Base-by-base conservation (phyloP, 2,113 vertebrate genomes). In the Eupsittula cactorum region DNA sequence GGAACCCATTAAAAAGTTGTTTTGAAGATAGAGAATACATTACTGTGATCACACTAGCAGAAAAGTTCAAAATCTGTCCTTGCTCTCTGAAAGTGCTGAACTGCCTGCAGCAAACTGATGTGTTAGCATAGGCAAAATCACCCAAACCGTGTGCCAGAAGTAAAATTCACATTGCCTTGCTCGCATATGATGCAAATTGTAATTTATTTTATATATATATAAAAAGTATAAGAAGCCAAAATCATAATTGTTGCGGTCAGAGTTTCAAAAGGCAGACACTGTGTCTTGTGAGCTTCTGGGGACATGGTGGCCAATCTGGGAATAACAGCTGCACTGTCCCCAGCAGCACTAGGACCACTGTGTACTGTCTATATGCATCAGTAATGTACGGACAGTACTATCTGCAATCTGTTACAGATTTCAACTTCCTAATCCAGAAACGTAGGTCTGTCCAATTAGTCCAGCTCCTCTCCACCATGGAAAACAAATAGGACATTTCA, bases 1-100 rank as follows among this genome's bases (percentile, higher is more conserved):
- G 82, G 73, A 93, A 90, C 85, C 90, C 85, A 93, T 96, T 96
- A 94, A 93, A 95, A 95, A 95, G 87, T 85, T 89, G 85, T 93
- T 96, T 96, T 88, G 90, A 96, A 96, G 86, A 93, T 1, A 92
- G 69, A 93, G 68, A 86, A 83, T 96, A 86, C 79, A 96, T 95
- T 93, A 92, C 93, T 96, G 79, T 80, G 93, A 93, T 94, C 94
- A 88, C 92, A 88, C 79, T 88, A 74, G 68, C 71, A 92, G 90
- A 86, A 86, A 93, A 90, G 88, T 95, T 92, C 82, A 86, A 88
- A 90, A 83, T 91, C 68, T 78, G 35, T 86, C 76, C 82, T 90
- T 81, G 35, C 29, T 94, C 68, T 93, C 79, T 93, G 80, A 88
- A 95, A 93, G 71, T 35, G 67, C 50, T 81, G 60, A 80, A 74